Evolutionary conservation across 2,888 invertebrate species (phyloP), one percentile per base, ranked within the genome.

Genomic region (Fragum fragum): DNA sequence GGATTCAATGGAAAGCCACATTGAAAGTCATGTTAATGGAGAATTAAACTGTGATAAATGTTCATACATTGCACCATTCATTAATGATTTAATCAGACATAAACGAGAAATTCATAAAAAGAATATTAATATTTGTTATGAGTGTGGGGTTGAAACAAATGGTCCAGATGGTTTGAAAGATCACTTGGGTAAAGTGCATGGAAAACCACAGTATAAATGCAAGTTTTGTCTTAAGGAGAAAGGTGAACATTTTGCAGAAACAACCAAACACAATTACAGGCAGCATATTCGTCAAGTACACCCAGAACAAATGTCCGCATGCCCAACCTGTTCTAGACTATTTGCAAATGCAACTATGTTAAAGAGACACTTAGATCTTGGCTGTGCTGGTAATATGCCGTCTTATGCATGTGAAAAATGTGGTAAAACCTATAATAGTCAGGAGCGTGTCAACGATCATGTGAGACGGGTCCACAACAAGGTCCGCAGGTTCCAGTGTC

Each of bases 401-500:
- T 55, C 69, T 1, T 73, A 63, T 42, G 57, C 76, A 0, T 81
- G 81, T 53, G 81, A 81, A 42, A 73, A 76, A 63, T 86, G 86
- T 69, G 86, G 86, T 11, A 76, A 79, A 53, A 73, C 75, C 0
- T 74, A 78, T 11, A 57, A 66, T 5, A 80, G 80, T 16, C 79
- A 79, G 55, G 52, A 73, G 23, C 63, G 76, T 18, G 70, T 87
- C 23, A 74, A 71, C 28, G 73, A 61, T 18, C 86, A 87, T 73
- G 73, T 83, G 2, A 70, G 68, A 28, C 42, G 71, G 16, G 78
- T 84, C 23, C 86, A 87, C 69, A 76, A 79, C 61, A 81, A 81
- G 32, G 73, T 81, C 36, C 76, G 84, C 26, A 69, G 71, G 47
- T 79, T 79, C 78, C 79, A 84, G 71, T 87, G 86, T 74, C 75